phyloP scores from a whole-genome alignment of 2,797 vertebrate genomes.

The Cryptoprocta ferox region DNA sequence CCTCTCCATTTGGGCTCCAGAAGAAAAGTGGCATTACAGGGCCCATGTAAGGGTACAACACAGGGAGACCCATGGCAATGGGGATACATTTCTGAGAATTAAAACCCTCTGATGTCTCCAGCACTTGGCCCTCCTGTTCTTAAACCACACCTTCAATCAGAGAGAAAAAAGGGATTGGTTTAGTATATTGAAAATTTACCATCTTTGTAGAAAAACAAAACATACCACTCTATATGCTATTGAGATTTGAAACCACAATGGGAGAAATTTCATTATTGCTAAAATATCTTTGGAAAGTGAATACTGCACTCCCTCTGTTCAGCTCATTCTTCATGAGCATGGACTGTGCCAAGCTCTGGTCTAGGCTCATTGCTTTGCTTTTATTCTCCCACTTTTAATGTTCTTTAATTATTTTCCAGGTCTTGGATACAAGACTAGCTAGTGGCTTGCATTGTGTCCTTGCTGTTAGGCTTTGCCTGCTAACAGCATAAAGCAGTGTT shows the following conservation, averaged over 20 bases:
- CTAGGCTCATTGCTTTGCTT: neutral
- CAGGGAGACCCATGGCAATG: conserved; percentile 75
- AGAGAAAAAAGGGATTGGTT: conserved; percentile 6
- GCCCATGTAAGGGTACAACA: conserved; percentile 82
- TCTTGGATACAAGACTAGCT: neutral
- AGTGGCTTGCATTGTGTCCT: neutral
- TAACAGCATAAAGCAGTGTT: neutral
- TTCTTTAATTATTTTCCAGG: neutral
- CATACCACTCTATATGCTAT: neutral
- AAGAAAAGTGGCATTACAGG: conserved; percentile 78
- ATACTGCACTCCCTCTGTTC: neutral
- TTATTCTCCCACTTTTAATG: neutral
- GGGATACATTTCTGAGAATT: conserved; percentile 76
- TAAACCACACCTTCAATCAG: conserved; percentile 78
- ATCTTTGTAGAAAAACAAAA: neutral
- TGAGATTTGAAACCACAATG: neutral
- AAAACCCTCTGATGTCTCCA: conserved; percentile 84
- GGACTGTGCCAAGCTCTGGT: neutral
- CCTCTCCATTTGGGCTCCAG: conserved; percentile 82
- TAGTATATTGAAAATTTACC: neutral
- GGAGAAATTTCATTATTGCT: neutral
- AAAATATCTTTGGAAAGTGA: neutral
- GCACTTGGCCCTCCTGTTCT: conserved; percentile 83
- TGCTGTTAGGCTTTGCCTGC: neutral
- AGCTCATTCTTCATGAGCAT: neutral